Base-by-base conservation (phyloP, 2,797 vertebrate genomes). In the Manis crassicaudata region DNA sequence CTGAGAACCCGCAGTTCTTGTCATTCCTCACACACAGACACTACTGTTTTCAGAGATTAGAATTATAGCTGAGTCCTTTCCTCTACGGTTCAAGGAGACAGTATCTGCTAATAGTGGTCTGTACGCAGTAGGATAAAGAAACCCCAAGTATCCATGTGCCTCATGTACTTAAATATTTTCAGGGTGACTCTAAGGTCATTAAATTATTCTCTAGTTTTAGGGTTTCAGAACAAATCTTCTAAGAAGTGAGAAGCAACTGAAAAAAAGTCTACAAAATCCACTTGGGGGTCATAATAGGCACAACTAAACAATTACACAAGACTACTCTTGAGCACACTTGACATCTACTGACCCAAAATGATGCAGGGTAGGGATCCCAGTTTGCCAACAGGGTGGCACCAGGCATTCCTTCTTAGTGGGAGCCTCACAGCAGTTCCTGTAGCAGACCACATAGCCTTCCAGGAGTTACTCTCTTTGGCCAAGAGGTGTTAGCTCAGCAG, bases 31-130 rank as follows among this genome's bases (percentile, higher is more conserved):
- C 37, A 88, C 37, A 37, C 29, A 92, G 70, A 83, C 21, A 79
- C 23, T 32, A 72, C 46, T 73, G 50, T 73, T 92, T 94, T 65
- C 75, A 94, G 85, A 96, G 81, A 73, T 87, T 29, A 87, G 56
- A 67, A 58, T 50, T 37, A 82, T n/a, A 67, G 40, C n/a, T 54
- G 23, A 79, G 40, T 67, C 25, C 63, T 89, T 65, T 60, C 35
- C 27, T 92, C 76, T 35, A 90, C 5, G 58, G 46, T 81, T 32
- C 17, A 32, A 6, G 46, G 92, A 92, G 75, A 86, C 40, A 85
- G 5, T 67, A 54, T 23, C 18, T 83, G 54, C 77, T 96, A 90
- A 86, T 16, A 60, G 32, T 65, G 62, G n/a, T 10, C 60, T 80
- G 52, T 62, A 10, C 85, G 37, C 21, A 82, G 63, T 7, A 80